Base-by-base conservation (phyloP, 2,888 invertebrate genomes). In the Eupithecia subumbrata region DNA sequence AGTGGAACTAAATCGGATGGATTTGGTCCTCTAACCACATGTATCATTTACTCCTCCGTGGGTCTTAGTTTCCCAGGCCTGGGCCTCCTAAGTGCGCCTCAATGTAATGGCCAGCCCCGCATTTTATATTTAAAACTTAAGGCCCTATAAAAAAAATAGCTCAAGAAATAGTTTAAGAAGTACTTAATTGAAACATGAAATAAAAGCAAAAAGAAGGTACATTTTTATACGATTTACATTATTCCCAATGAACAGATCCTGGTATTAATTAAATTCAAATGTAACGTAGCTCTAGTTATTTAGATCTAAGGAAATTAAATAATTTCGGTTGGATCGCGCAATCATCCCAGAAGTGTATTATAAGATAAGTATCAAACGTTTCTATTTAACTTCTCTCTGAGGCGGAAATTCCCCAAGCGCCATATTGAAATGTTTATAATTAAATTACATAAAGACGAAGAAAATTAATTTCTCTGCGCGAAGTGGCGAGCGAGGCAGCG, bases 351-450 rank as follows among this genome's bases (percentile, higher is more conserved):
- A 94, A 94, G 92, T 94, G 92, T 92, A 94, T 94, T 92, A 93
- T 89, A 89, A 93, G 95, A 94, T 94, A 94, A 94, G 93, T 93
- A 94, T 94, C 92, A 94, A 95, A 94, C 95, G 94, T 92, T 94
- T 94, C 95, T 92, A 94, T 95, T 95, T 94, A 94, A 94, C 93
- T 93, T 93, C 92, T 90, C 92, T 91, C 87, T 86, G 86, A 88
- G 86, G 92, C 91, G 91, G 92, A 93, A 95, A 93, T 93, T 94
- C 93, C 92, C 93, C 85, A 90, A 89, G 92, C 94, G 94, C 94
- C 92, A 94, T 95, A 95, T 94, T 94, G 95, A 95, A 95, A 95
- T 95, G 95, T 94, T 95, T 95, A 95, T 95, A 95, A 95, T 95
- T 95, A 94, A 95, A 95, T 95, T 95, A 95, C 94, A 95, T 95